These are phyloP conservation scores for Drosophila kanapiae DNA, from an alignment of 1,140 invertebrate genomes.

Conservation along the genomic window DNA sequence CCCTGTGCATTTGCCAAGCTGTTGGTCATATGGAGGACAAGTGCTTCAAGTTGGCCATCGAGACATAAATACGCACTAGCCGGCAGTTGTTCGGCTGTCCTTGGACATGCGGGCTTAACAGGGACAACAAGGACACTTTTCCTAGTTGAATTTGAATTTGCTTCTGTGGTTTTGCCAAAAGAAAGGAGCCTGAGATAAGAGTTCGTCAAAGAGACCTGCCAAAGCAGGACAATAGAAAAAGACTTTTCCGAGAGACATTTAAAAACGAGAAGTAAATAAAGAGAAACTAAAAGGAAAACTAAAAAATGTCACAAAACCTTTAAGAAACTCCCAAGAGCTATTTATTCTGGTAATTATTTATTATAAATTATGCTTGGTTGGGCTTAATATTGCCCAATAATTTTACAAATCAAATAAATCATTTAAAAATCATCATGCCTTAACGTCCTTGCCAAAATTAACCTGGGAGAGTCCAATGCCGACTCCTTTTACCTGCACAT, in stretches of 20 bases:
- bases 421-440: not conserved
- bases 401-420: constrained; percentile 9
- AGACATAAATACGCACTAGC: constrained; percentile 60
- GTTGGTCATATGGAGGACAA: constrained; percentile 45
- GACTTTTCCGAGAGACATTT: not conserved
- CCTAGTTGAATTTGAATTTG: constrained; percentile 24
- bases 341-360: not conserved
- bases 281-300: not conserved
- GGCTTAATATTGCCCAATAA: not conserved
- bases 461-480: not conserved
- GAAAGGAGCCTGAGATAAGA: constrained; percentile 5
- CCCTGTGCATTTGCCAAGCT: not conserved
- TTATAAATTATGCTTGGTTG: not conserved
- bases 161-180: constrained; percentile 17
- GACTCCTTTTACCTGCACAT: constrained; percentile 26
- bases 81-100: constrained; percentile 13
- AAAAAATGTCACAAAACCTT: not conserved
- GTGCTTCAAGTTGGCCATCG: constrained; percentile 42
- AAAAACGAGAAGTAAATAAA: not conserved
- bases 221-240: not conserved
- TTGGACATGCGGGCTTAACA: constrained; percentile 21
- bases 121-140: constrained; percentile 26
- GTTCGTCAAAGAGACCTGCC: not conserved
- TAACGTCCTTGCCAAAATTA: not conserved
- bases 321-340: too few relatives aligned